phyloP scores from a whole-genome alignment of 2,113 vertebrate species.

The Cepphus grylle region DNA sequence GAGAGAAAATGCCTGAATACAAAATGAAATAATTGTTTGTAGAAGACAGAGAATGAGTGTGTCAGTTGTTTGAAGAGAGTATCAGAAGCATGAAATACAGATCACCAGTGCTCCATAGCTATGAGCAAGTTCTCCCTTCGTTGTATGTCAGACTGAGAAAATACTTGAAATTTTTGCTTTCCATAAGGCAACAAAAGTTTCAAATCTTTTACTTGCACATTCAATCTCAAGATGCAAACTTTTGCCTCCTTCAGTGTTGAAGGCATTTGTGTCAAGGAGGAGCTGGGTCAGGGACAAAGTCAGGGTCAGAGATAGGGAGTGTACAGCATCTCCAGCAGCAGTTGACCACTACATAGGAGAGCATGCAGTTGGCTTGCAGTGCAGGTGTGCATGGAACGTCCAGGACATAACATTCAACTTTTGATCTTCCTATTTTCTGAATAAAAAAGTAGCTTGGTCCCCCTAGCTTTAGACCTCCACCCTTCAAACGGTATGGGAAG shows the following conservation, averaged over 20 bases:
- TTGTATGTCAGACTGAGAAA: background rate
- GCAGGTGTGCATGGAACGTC: background rate
- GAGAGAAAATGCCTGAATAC: background rate
- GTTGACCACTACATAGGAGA: accelerated
- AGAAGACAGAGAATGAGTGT: background rate
- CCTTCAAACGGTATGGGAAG: background rate
- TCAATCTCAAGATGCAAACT: background rate
- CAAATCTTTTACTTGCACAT: background rate
- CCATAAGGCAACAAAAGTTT: background rate
- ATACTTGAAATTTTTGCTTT: background rate
- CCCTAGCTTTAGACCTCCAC: background rate
- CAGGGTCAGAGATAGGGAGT: background rate
- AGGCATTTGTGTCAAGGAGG: background rate
- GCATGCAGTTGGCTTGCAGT: background rate
- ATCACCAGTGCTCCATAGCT: background rate
- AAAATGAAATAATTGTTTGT: background rate
- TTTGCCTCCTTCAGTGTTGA: background rate
- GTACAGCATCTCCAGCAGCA: background rate
- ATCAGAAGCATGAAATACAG: background rate
- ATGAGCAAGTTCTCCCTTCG: background rate
- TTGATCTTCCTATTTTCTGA: background rate
- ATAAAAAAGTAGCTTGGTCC: background rate
- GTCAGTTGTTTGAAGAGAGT: background rate
- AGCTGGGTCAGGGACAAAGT: background rate
- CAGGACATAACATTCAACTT: background rate